Evolutionary conservation across 2,113 vertebrate genomes (phyloP).

Genomic region (Cairina moschata): DNA sequence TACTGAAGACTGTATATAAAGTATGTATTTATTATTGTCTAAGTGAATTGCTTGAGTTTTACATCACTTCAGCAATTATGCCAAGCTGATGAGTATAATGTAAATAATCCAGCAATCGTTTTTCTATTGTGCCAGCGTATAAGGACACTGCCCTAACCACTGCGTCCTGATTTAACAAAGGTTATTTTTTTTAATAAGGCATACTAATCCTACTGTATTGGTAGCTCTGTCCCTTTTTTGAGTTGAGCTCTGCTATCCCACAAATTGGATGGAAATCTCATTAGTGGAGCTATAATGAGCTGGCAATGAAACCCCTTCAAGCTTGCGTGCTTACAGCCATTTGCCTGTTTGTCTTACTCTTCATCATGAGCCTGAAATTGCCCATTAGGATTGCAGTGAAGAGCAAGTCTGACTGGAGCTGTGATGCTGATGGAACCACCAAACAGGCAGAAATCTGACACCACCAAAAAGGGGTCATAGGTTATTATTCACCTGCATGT

Average conservation of each 20-base stretch:
- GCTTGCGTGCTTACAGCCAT: conserved; percentile 54
- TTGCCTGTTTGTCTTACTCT: conserved; percentile 71
- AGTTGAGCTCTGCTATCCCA: conserved; percentile 60
- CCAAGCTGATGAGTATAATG: conserved; percentile 23
- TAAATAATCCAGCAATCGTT: conserved; percentile 56
- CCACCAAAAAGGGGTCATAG: background rate
- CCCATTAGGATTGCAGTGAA: conserved; percentile 64
- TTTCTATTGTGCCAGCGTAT: background rate
- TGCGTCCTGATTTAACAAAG: conserved; percentile 50
- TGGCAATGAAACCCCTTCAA: conserved; percentile 71
- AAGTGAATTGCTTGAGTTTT: conserved; percentile 28
- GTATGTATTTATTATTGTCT: background rate
- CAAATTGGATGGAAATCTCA: conserved; percentile 75
- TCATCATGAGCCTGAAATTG: conserved; percentile 67
- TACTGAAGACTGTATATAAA: background rate
- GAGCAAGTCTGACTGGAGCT: conserved; percentile 25
- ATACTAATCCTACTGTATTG: conserved; percentile 61
- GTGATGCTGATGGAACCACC: background rate
- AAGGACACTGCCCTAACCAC: conserved; percentile 22
- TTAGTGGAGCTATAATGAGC: conserved; percentile 75
- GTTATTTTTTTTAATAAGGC: conserved; percentile 59
- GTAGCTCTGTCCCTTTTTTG: conserved; percentile 53
- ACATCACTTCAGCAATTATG: conserved; percentile 26
- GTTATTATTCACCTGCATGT: background rate
- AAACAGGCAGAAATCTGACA: conserved; percentile 15